Conservation (phyloP, 1,140 invertebrate species). For the Matsumurasca onukii region DNA sequence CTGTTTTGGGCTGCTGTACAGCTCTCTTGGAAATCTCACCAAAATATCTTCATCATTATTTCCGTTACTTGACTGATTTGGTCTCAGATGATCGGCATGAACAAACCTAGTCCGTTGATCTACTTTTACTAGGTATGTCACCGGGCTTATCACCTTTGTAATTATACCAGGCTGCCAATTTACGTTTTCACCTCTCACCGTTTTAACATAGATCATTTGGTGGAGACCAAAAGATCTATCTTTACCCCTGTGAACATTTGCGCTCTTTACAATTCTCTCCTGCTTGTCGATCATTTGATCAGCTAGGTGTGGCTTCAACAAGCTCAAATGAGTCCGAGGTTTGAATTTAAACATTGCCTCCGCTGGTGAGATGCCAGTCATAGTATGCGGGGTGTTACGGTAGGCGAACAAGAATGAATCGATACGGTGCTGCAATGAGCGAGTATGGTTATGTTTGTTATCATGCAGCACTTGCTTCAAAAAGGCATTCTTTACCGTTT, state of each 20-base stretch:
- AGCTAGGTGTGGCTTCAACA: neutral
- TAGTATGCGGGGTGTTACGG: neutral
- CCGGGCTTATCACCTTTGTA: too few species aligned
- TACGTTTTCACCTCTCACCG: neutral
- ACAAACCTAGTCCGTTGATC: neutral
- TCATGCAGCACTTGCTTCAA: neutral
- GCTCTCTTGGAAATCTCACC: neutral
- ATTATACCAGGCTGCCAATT: too few species aligned
- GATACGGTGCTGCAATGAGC: neutral
- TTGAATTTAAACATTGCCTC: slow-evolving; percentile 1
- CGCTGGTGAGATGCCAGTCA: neutral
- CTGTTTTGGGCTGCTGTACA: neutral
- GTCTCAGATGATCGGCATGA: too few species aligned
- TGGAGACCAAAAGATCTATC: neutral
- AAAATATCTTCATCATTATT: neutral
- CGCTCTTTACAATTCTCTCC: neutral
- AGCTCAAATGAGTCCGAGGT: neutral
- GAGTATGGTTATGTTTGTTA: too few species aligned
- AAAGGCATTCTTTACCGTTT: slow-evolving; percentile 6
- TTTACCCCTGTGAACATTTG: neutral
- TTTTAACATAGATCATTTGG: neutral
- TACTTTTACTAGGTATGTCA: too few species aligned
- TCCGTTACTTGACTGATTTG: neutral
- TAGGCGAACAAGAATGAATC: neutral
- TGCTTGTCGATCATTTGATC: neutral